phyloP scores from a whole-genome alignment of 2,888 invertebrate genomes.

The Erebia ligea region DNA sequence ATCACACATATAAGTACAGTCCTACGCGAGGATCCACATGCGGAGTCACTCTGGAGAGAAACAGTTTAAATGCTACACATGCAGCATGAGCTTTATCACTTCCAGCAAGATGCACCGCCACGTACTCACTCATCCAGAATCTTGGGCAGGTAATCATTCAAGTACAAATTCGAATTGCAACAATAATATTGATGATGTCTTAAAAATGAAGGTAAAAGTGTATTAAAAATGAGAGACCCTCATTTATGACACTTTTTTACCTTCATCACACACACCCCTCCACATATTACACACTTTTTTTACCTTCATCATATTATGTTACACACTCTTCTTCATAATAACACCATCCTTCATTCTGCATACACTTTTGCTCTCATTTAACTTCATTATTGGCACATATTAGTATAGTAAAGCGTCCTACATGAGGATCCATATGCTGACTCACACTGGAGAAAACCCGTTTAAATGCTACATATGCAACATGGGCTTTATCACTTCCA shows the following conservation, averaged over 20 bases:
- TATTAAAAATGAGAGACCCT: neutral
- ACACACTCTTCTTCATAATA: too few species aligned
- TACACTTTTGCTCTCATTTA: too few species aligned
- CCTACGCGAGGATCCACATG: constrained; percentile 68
- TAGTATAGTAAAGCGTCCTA: constrained; percentile 51
- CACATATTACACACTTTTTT: too few species aligned
- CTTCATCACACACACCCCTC: neutral
- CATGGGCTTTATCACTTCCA: constrained; percentile 68
- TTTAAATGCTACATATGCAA: constrained; percentile 66
- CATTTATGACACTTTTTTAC: neutral
- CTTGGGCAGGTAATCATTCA: constrained; percentile 51
- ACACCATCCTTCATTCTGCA: too few species aligned
- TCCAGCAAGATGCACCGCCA: constrained; percentile 74
- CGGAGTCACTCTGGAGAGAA: constrained; percentile 57
- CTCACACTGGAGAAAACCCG: constrained; percentile 50
- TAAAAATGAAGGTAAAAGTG: neutral
- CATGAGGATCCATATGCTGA: constrained; percentile 66
- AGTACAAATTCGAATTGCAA: too few species aligned
- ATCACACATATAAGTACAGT: constrained; percentile 25
- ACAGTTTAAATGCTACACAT: constrained; percentile 62
- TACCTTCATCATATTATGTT: neutral
- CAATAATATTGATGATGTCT: too few species aligned
- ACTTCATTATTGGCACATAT: too few species aligned
- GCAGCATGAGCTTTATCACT: constrained; percentile 67
- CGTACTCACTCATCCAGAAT: constrained; percentile 63